phyloP scores from a whole-genome alignment of 2,797 vertebrate genomes.

The Erpetoichthys calabaricus region DNA sequence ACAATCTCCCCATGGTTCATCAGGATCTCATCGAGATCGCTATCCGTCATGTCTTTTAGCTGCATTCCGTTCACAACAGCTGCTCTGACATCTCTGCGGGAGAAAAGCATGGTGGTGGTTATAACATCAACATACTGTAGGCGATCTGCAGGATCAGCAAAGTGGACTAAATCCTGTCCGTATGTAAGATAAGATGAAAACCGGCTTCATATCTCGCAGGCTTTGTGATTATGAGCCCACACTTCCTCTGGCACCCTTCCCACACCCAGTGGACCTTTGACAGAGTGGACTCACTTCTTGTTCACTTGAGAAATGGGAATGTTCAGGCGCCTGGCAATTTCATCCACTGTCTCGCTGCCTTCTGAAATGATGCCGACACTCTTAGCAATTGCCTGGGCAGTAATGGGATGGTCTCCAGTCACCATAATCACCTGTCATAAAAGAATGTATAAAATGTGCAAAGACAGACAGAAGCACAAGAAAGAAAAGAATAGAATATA shows the following conservation, averaged over 20 bases:
- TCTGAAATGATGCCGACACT: slow-evolving; percentile 35
- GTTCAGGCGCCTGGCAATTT: slow-evolving; percentile 50
- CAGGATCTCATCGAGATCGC: slow-evolving; percentile 47
- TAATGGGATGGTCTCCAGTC: slow-evolving; percentile 59
- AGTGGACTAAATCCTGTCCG: too few relatives aligned
- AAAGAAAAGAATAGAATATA: background rate
- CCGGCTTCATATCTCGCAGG: too few relatives aligned
- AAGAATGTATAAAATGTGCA: background rate
- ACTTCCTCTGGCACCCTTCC: too few relatives aligned
- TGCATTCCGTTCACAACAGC: slow-evolving; percentile 52
- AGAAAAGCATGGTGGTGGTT: background rate
- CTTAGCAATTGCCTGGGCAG: slow-evolving; percentile 58
- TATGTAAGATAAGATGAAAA: too few relatives aligned
- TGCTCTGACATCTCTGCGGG: slow-evolving; percentile 43
- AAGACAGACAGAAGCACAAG: too few relatives aligned
- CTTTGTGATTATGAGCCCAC: too few relatives aligned
- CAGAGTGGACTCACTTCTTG: slow-evolving; percentile 30
- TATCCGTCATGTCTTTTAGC: slow-evolving; percentile 49
- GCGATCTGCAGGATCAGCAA: too few relatives aligned
- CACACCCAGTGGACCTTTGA: fast-evolving
- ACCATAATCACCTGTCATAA: slow-evolving; percentile 54
- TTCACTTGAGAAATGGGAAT: slow-evolving; percentile 47
- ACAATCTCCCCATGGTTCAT: slow-evolving; percentile 46
- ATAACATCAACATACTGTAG: too few relatives aligned
- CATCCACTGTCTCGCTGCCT: slow-evolving; percentile 44